Base-by-base conservation (phyloP, 2,797 vertebrate species). In the Cossypha niveicapilla region DNA sequence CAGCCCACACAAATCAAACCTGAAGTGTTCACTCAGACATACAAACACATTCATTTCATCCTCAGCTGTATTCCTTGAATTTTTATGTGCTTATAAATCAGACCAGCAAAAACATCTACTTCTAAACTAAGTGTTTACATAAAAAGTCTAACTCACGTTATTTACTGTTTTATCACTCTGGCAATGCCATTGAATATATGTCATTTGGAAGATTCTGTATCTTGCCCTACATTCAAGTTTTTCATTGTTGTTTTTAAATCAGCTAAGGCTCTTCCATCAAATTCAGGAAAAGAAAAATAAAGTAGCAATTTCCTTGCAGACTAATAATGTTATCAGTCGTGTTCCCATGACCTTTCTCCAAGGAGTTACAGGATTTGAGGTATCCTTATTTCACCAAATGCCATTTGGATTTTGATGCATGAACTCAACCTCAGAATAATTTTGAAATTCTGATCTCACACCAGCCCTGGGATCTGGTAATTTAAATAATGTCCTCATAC, bases 1-100 rank as follows among this genome's bases (percentile, higher is more conserved):
- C 22, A 4, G 30, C 39, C 45, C 63, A 65, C 45, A 34, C 65
- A 63, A 67, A 74, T 56, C 48, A 54, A 56, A 70, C 7, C 21
- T 7, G 8, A 74, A 61, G 28, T 28, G 47, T 44, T 84, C 71
- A 66, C 47, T 6, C 44, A 79, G 23, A 72, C 37, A 24, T 8
- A 78, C 18, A 56, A 24, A 66, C 13, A n/a, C 35, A 62, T 25
- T 89, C 45, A 66, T 76, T 91, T 72, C 15, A 67, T 35, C 50
- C 42, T 45, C 85, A 88, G 53, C 53, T 57, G 3, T 86, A 83
- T 54, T 67, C 37, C 78, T 75, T 75, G 42, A 88, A 86, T 80
- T 85, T 91, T 77, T 51, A 88, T 23, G 16, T n/a, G 48, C 63
- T 91, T 92, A 57, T 74, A 94, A 91, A 94, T 92, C 90, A 79